Base-by-base conservation (phyloP, 2,113 vertebrate species). In the Gambusia holbrooki region DNA sequence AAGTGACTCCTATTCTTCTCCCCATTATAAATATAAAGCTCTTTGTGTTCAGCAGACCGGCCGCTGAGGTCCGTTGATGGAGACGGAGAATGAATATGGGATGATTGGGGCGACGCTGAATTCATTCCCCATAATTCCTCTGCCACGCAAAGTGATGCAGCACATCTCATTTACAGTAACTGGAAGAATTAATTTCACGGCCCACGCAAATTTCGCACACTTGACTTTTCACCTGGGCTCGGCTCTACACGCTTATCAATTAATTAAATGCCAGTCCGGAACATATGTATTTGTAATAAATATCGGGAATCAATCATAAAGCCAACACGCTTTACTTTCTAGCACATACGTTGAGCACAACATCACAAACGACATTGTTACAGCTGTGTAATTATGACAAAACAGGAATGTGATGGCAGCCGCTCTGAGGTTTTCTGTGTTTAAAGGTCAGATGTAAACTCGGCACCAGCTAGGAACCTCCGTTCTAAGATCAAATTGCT, bases 401-500 rank as follows among this genome's bases (percentile, higher is more conserved):
- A 71, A 64, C 71, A 62, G 65, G 14, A 8, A 77, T 80, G 80
- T 87, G 66, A 69, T 75, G 71, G 81, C 71, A 79, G 79, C 73
- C 79, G 81, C 84, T 81, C 45, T 0, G 74, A 84, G 86, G 77
- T 76, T 78, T 84, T 37, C 85, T 83, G 37, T 78, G 40, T 76
- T 73, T 79, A 90, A 91, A 93, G 83, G 85, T 91, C 85, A 89
- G 71, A 42, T 73, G 74, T 84, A 81, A 91, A 77, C 64, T 60
- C 1, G 14, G 69, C 60, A 3, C 27, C 69, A 19, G 79, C 27
- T 22, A 62, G 40, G 17, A 69, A 32, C 35, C 62, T 37, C 62
- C 35, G 15, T 76, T 62, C 30, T 54, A 13, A 28, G 10, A 28
- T 62, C 51, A 62, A 63, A 73, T 45, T 58, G 51, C 45, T 62